A percentile compares a stretch with the other conserved stretches of the same genome.
Conservation (phyloP, 2,797 vertebrate species). For the Choloepus didactylus region DNA sequence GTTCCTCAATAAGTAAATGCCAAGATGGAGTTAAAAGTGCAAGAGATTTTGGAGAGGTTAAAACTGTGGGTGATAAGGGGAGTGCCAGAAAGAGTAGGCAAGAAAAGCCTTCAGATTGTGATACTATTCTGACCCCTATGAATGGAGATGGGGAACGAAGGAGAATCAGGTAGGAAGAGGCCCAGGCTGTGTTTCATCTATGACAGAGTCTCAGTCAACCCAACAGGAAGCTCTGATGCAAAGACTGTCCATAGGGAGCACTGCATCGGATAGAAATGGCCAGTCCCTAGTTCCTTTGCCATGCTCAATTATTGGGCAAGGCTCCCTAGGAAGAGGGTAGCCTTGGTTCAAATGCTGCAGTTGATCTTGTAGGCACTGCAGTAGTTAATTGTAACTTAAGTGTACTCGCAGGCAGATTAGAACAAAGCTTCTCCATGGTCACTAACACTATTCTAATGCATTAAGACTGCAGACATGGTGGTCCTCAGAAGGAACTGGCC, state of each 20-base stretch:
- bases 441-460: neutral
- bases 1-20: slow-evolving; percentile 8
- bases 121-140: neutral
- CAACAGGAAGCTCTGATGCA: neutral
- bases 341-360: neutral
- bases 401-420: neutral
- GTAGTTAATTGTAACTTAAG: neutral
- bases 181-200: neutral
- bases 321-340: neutral
- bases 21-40: neutral
- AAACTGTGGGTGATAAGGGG: neutral
- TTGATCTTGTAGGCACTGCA: neutral
- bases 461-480: neutral
- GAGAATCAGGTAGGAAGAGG: neutral
- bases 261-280: neutral
- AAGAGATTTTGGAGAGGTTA: neutral
- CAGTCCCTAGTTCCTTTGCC: neutral
- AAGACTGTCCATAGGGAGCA: neutral
- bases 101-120: neutral
- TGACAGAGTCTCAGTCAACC: neutral
- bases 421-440: neutral
- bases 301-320: neutral
- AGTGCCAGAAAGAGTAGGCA: neutral
- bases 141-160: neutral
- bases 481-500: neutral